Evolutionary conservation across 2,888 invertebrate genomes (phyloP).

Genomic region (Andrena dorsata): DNA sequence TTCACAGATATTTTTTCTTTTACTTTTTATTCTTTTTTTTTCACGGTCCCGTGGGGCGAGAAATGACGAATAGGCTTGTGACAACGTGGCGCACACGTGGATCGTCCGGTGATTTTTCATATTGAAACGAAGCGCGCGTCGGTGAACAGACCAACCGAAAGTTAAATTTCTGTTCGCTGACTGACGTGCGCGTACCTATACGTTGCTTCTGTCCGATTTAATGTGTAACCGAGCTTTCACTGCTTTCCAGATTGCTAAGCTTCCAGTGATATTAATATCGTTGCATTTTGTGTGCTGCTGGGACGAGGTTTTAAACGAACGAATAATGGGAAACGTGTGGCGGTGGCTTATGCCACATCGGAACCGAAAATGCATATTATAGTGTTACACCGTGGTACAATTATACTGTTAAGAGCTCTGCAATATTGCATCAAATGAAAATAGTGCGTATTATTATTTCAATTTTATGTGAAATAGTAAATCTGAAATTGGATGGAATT

Average conservation of each 20-base stretch:
- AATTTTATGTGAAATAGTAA: too few relatives aligned
- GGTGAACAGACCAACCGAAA: slow-evolving; percentile 38
- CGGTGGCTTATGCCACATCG: background rate
- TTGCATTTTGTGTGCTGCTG: background rate
- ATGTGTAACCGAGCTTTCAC: slow-evolving; percentile 23
- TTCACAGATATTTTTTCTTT: slow-evolving; percentile 9
- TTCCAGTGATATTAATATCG: slow-evolving; percentile 28
- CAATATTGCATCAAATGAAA: too few relatives aligned
- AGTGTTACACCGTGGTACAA: too few relatives aligned
- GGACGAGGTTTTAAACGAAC: slow-evolving; percentile 1
- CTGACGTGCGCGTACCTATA: background rate
- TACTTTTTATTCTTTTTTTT: background rate
- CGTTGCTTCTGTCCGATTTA: slow-evolving; percentile 22
- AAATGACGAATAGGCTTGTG: slow-evolving; percentile 39
- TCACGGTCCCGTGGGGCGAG: background rate
- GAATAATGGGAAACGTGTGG: background rate
- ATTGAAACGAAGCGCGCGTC: slow-evolving; percentile 38
- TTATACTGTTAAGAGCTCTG: too few relatives aligned
- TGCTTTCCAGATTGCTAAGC: slow-evolving; percentile 9
- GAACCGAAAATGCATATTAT: background rate
- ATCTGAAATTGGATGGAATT: too few relatives aligned
- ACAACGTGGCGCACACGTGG: slow-evolving; percentile 33
- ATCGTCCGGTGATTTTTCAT: slow-evolving; percentile 46
- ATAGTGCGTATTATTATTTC: too few relatives aligned
- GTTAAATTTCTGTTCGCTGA: slow-evolving; percentile 50